phyloP scores from a whole-genome alignment of 2,113 vertebrate species.

The Megaceryle maxima region DNA sequence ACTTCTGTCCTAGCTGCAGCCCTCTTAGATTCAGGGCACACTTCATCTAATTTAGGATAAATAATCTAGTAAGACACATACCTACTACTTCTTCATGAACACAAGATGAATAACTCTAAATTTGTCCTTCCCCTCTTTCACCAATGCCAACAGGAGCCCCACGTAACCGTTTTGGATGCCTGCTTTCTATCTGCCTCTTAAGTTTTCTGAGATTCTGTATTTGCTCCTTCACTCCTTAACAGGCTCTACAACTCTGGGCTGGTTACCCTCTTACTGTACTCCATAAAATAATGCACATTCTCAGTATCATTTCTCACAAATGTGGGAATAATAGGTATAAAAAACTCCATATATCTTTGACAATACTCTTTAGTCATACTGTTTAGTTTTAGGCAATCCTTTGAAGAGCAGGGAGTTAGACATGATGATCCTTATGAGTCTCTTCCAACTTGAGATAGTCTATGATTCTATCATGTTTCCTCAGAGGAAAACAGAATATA shows the following conservation, averaged over 20 bases:
- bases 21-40: background rate
- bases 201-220: background rate
- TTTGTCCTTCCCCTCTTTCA: background rate
- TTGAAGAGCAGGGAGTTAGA: background rate
- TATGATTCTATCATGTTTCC: background rate
- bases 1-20: background rate
- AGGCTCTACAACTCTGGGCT: background rate
- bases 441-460: background rate
- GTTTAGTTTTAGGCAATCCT: background rate
- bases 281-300: background rate
- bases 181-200: background rate
- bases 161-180: background rate
- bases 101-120: background rate
- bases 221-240: background rate
- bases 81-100: background rate
- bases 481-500: background rate
- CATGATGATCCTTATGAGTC: background rate
- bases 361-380: rapidly evolving
- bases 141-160: background rate
- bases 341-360: background rate
- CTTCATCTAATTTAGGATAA: background rate
- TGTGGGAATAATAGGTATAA: background rate
- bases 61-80: background rate
- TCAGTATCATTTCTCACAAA: background rate
- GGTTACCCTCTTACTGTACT: background rate